phyloP scores from a whole-genome alignment of 2,797 vertebrate species.

The Champsocephalus gunnari region DNA sequence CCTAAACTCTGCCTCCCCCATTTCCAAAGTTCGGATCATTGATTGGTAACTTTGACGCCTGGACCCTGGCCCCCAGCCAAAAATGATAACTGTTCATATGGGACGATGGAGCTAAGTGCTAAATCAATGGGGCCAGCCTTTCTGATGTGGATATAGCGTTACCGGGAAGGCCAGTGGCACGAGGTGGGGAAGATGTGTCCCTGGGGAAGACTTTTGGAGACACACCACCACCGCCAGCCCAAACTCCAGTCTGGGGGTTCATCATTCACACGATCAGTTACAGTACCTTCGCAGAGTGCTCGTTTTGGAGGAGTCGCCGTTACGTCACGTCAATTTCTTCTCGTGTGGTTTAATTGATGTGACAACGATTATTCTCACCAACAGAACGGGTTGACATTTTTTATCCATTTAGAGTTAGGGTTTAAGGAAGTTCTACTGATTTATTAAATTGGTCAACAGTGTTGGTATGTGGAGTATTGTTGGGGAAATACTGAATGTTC shows the following conservation, averaged over 20 bases:
- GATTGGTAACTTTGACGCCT: conserved; percentile 84
- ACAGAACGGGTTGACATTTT: background rate
- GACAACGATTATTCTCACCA: conserved; percentile 16
- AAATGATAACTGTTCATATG: conserved; percentile 86
- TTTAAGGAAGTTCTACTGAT: conserved; percentile 15
- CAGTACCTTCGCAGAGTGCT: conserved; percentile 51
- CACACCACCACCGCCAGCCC: conserved; percentile 72
- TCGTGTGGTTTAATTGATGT: conserved; percentile 47
- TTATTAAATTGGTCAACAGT: background rate
- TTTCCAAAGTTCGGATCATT: conserved; percentile 81
- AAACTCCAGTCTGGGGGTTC: conserved; percentile 68
- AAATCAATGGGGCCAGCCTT: conserved; percentile 85
- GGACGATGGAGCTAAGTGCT: conserved; percentile 87
- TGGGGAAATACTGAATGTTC: too few relatives aligned
- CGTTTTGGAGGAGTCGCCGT: conserved; percentile 42
- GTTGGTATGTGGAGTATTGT: too few relatives aligned
- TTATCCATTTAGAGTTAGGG: background rate
- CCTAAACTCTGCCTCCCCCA: conserved; percentile 38
- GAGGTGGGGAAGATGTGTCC: conserved; percentile 83
- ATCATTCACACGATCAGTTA: conserved; percentile 79
- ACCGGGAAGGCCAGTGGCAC: conserved; percentile 78
- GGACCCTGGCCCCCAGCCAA: conserved; percentile 71
- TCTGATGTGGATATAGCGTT: conserved; percentile 84
- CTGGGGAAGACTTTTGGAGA: conserved; percentile 83
- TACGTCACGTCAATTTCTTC: conserved; percentile 38